A percentile compares a stretch with the other conserved stretches of the same genome.
phyloP scores from a whole-genome alignment of 2,888 invertebrate genomes.

The Thereva unica region DNA sequence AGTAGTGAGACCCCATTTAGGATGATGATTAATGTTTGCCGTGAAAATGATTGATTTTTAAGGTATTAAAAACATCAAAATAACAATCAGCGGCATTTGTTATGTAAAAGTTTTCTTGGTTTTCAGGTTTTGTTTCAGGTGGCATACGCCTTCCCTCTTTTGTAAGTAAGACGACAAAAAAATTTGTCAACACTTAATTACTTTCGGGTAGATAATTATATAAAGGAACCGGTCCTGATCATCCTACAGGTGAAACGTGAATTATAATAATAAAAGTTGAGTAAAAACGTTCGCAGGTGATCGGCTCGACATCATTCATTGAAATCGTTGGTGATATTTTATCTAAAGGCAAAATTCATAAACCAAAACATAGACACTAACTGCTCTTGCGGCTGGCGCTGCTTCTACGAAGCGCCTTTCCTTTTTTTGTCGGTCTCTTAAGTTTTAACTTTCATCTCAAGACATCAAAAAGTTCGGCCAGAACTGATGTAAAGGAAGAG shows the following conservation, averaged over 20 bases:
- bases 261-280: slow-evolving; percentile 9
- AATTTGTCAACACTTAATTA: slow-evolving; percentile 34
- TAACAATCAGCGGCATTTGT: too few species aligned
- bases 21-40: too few species aligned
- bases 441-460: too few species aligned
- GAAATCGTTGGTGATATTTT: slow-evolving; percentile 16
- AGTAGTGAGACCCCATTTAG: too few species aligned
- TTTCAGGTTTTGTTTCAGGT: neutral
- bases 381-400: neutral
- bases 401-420: neutral
- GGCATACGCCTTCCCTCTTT: neutral
- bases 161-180: slow-evolving; percentile 4
- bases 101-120: too few species aligned
- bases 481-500: too few species aligned
- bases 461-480: too few species aligned
- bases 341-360: slow-evolving; percentile 8
- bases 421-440: too few species aligned
- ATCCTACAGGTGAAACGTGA: neutral
- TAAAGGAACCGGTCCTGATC: slow-evolving; percentile 2
- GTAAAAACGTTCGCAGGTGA: slow-evolving; percentile 16
- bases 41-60: too few species aligned
- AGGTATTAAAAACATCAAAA: too few species aligned
- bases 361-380: slow-evolving; percentile 7
- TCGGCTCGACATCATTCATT: slow-evolving; percentile 11
- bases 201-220: slow-evolving; percentile 15